A percentile compares a stretch with the other conserved stretches of the same genome.
Conservation (phyloP, 2,113 vertebrate species). For the Ranitomeya imitator region DNA sequence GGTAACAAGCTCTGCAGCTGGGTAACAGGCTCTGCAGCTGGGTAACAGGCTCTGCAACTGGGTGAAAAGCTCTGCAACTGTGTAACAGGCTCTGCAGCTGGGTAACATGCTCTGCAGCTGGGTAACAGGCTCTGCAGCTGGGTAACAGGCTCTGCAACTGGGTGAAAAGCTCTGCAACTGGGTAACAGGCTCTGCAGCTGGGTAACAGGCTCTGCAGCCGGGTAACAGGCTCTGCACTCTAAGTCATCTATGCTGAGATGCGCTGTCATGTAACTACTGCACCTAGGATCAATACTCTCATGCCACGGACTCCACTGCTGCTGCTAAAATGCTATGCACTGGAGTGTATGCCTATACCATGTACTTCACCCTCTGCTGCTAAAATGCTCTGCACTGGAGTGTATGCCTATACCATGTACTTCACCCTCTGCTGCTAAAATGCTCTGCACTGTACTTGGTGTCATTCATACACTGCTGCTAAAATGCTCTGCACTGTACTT, state of each 20-base stretch:
- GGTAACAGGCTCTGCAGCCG: too few species aligned
- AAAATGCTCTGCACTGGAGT: not conserved
- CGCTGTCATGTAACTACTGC: not conserved
- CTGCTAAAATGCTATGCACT: not conserved
- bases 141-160: too few species aligned
- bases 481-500: not conserved
- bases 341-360: too few species aligned
- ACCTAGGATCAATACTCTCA: not conserved
- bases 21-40: too few species aligned
- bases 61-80: too few species aligned
- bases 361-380: not conserved
- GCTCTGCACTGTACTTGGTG: not conserved
- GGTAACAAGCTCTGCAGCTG: too few species aligned
- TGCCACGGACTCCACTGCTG: too few species aligned
- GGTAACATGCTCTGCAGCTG: too few species aligned
- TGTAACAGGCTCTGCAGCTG: too few species aligned
- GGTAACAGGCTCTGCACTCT: not conserved
- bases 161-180: too few species aligned
- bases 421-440: not conserved
- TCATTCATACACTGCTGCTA: not conserved
- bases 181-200: not conserved
- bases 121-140: too few species aligned
- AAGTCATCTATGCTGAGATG: not conserved
- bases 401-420: not conserved
- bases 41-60: too few species aligned